phyloP scores from a whole-genome alignment of 2,888 invertebrate species.

The Papilio protenor region DNA sequence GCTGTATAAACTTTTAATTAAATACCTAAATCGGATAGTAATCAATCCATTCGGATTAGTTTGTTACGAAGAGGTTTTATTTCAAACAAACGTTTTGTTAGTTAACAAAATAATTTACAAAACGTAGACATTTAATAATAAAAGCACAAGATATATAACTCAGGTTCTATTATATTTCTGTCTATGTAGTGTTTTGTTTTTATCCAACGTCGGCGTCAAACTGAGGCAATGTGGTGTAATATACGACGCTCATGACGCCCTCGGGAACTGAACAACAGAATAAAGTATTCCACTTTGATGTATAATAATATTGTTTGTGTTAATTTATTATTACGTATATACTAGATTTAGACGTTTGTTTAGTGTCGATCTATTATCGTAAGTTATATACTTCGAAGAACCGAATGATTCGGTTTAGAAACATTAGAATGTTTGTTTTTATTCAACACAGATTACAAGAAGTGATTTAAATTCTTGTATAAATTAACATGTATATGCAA shows the following conservation, averaged over 20 bases:
- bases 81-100: neutral
- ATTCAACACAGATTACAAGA: neutral
- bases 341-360: neutral
- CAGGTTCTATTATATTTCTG: neutral
- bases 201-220: conserved; percentile 1
- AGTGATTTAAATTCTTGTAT: too few relatives aligned
- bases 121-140: neutral
- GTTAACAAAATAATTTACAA: neutral
- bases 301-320: neutral
- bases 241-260: neutral
- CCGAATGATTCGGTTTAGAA: neutral
- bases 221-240: conserved; percentile 14
- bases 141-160: neutral
- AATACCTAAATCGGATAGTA: neutral
- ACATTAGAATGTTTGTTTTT: neutral
- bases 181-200: conserved; percentile 5
- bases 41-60: neutral
- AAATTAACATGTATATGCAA: too few relatives aligned
- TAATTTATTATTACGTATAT: neutral
- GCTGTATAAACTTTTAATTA: neutral
- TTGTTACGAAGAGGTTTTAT: neutral
- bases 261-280: conserved; percentile 8
- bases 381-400: neutral
- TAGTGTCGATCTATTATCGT: neutral
- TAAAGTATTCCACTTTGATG: neutral